phyloP scores from a whole-genome alignment of 2,888 invertebrate species.

The Drosophila ustulata region DNA sequence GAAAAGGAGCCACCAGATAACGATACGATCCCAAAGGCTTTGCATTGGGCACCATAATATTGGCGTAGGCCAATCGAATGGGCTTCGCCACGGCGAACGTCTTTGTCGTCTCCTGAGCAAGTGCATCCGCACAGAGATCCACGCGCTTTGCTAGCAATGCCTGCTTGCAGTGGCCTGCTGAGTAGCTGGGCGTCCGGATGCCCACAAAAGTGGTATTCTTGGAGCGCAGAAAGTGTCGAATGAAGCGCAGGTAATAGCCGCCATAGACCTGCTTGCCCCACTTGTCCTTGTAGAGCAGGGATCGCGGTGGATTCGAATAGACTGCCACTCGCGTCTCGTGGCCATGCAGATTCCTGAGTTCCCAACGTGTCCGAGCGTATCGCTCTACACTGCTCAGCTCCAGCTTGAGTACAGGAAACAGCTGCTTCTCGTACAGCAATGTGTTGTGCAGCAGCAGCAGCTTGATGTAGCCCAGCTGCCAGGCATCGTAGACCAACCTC shows the following conservation, averaged over 20 bases:
- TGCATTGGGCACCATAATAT: constrained; percentile 60
- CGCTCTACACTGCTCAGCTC: constrained; percentile 16
- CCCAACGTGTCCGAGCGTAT: constrained; percentile 22
- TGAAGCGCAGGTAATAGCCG: constrained; percentile 62
- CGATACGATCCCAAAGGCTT: constrained; percentile 57
- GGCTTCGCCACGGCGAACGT: constrained; percentile 43
- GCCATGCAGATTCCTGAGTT: constrained; percentile 38
- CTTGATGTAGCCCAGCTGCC: constrained; percentile 45
- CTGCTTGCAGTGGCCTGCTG: constrained; percentile 50
- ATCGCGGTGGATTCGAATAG: constrained; percentile 58
- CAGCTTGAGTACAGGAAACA: constrained; percentile 46
- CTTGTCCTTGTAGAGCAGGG: constrained; percentile 45
- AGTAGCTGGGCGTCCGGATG: constrained; percentile 29
- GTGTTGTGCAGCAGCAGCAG: constrained; percentile 44
- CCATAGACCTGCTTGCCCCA: constrained; percentile 41
- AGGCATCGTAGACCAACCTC: constrained; percentile 29
- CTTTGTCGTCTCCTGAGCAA: constrained; percentile 38
- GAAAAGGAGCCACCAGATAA: constrained; percentile 58
- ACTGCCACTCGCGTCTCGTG: constrained; percentile 53
- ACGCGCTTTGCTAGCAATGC: constrained; percentile 28
- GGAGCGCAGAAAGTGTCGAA: constrained; percentile 36
- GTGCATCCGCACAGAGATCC: constrained; percentile 59
- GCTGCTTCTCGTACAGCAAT: constrained; percentile 33
- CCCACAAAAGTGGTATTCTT: constrained; percentile 64
- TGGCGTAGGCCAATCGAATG: constrained; percentile 60